phyloP scores from a whole-genome alignment of 2,797 vertebrate genomes.

The Spea hammondii region DNA sequence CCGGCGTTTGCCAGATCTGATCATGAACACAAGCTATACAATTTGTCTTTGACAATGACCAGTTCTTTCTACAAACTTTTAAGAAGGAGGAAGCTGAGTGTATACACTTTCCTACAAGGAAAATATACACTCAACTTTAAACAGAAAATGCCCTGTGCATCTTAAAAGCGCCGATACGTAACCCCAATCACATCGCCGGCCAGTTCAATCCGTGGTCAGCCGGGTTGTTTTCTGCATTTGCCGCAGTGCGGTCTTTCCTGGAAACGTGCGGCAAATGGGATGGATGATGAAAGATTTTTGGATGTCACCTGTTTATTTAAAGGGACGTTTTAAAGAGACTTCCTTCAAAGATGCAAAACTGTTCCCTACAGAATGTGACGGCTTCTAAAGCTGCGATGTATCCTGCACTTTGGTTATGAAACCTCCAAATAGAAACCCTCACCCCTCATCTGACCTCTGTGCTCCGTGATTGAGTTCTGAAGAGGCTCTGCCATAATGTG shows the following conservation, averaged over 20 bases:
- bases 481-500: no score
- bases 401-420: no score
- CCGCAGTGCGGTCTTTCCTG: background rate
- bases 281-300: background rate
- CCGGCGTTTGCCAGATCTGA: conserved; percentile 33
- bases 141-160: conserved; percentile 13
- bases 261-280: background rate
- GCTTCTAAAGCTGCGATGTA: no score
- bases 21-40: conserved; percentile 7
- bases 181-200: conserved; percentile 10
- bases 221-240: background rate
- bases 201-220: conserved; percentile 16
- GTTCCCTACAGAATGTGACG: no score
- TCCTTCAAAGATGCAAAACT: no score
- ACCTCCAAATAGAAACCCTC: no score
- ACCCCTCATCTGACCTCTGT: no score
- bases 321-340: no score
- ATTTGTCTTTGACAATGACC: conserved; percentile 37
- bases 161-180: conserved; percentile 6
- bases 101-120: conserved; percentile 38
- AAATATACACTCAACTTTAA: conserved; percentile 46
- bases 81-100: conserved; percentile 30
- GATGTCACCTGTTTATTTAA: no score
- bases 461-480: no score
- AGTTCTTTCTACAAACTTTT: conserved; percentile 17